Evolutionary conservation across 2,113 vertebrate species (phyloP).

Genomic region (Colinus virginianus): DNA sequence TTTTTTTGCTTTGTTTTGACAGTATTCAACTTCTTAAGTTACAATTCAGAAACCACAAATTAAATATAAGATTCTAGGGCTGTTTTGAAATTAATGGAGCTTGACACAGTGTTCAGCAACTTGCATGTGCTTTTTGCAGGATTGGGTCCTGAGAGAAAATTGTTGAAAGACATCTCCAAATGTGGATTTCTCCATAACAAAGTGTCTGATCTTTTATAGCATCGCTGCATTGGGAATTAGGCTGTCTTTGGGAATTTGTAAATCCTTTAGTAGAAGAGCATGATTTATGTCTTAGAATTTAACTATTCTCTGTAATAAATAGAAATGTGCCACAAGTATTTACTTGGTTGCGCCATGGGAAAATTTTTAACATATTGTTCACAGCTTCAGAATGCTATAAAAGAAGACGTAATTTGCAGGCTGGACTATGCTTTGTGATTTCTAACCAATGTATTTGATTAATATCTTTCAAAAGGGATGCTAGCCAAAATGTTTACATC

Average conservation of each 20-base stretch:
- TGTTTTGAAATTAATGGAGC: slow-evolving; percentile 26
- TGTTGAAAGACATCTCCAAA: slow-evolving; percentile 65
- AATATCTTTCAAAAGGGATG: slow-evolving; percentile 68
- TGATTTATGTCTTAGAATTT: slow-evolving; percentile 80
- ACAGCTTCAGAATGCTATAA: slow-evolving; percentile 77
- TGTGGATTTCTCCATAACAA: slow-evolving; percentile 60
- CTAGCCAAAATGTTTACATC: slow-evolving; percentile 73
- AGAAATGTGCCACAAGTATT: slow-evolving; percentile 82
- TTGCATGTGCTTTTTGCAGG: slow-evolving; percentile 35
- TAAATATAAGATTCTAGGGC: slow-evolving; percentile 24
- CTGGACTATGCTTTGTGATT: slow-evolving; percentile 41
- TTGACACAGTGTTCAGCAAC: slow-evolving; percentile 34
- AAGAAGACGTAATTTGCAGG: slow-evolving; percentile 70
- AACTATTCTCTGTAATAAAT: slow-evolving; percentile 81
- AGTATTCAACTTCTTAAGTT: slow-evolving; percentile 44
- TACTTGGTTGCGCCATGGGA: slow-evolving; percentile 79
- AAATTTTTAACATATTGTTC: slow-evolving; percentile 80
- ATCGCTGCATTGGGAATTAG: slow-evolving; percentile 74
- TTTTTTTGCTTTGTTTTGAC: no score
- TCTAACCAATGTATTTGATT: slow-evolving; percentile 72
- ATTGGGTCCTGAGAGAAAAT: slow-evolving; percentile 44
- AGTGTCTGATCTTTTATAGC: slow-evolving; percentile 69
- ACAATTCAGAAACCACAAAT: slow-evolving; percentile 30
- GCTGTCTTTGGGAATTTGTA: slow-evolving; percentile 76
- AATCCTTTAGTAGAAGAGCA: slow-evolving; percentile 75